Conservation (phyloP, 2,888 invertebrate genomes). For the Polietes domitor region DNA sequence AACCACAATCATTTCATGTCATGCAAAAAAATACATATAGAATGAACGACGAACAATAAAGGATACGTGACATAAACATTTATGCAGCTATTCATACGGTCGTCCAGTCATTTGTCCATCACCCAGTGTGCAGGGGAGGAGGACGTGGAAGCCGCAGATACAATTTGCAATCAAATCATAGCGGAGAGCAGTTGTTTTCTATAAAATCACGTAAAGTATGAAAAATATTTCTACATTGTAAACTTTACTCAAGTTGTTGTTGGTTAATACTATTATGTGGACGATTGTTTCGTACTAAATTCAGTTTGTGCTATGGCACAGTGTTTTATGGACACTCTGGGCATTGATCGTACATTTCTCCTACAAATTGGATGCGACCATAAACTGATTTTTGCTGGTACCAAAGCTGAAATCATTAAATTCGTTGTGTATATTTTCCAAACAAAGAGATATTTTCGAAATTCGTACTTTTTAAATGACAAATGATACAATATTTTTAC, state of each 20-base stretch:
- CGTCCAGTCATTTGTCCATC: conserved; percentile 40
- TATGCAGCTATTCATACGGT: conserved; percentile 40
- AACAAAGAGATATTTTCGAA: too few species aligned
- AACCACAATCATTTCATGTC: conserved; percentile 60
- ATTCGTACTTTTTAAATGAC: too few species aligned
- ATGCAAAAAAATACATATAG: conserved; percentile 30
- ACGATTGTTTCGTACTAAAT: conserved; percentile 9
- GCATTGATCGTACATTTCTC: too few species aligned
- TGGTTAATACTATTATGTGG: conserved; percentile 24
- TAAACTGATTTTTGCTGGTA: too few species aligned
- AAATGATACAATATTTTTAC: too few species aligned
- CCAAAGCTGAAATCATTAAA: too few species aligned
- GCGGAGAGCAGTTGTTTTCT: conserved; percentile 58
- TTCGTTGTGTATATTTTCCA: too few species aligned
- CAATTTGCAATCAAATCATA: conserved; percentile 69
- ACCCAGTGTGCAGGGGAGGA: background rate
- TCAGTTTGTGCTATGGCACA: background rate
- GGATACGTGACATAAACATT: conserved; percentile 64
- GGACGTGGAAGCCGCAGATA: conserved; percentile 28
- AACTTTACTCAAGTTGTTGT: conserved; percentile 4
- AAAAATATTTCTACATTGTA: conserved; percentile 55
- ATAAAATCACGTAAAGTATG: conserved; percentile 73
- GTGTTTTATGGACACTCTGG: background rate
- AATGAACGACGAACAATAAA: conserved; percentile 31
- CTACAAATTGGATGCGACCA: too few species aligned